Evolutionary conservation across 2,113 vertebrate species (phyloP).

Genomic region (Scalopus aquaticus): DNA sequence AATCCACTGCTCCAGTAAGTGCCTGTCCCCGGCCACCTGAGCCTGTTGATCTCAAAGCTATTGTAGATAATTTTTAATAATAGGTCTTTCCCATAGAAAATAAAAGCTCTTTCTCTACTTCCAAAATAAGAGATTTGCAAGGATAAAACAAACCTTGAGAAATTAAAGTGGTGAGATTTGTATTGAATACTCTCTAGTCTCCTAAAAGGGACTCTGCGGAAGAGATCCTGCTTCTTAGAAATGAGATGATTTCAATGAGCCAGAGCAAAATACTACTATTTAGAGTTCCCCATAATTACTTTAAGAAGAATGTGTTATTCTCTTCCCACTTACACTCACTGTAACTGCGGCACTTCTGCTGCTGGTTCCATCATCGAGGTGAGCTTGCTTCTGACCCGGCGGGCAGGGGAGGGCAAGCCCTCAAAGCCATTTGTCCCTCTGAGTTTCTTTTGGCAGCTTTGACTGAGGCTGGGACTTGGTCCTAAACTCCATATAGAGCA

Average conservation of each 20-base stretch:
- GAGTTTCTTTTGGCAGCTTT: background rate
- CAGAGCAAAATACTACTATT: background rate
- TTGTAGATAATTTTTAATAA: background rate
- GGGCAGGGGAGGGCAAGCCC: too few species aligned
- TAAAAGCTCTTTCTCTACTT: background rate
- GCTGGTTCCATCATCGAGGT: background rate
- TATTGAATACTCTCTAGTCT: background rate
- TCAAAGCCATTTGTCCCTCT: background rate
- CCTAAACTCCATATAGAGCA: background rate
- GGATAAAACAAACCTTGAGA: background rate
- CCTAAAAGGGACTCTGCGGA: background rate
- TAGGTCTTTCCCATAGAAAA: background rate
- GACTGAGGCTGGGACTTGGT: background rate
- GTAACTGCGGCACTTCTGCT: background rate
- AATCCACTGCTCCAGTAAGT: background rate
- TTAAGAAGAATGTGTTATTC: background rate
- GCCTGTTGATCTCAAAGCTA: background rate
- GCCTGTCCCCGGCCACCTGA: background rate
- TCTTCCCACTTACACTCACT: background rate
- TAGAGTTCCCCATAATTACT: background rate
- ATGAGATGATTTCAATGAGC: background rate
- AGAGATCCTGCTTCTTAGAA: background rate
- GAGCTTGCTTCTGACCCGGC: background rate
- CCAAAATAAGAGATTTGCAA: conserved; percentile 32
- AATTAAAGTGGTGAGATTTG: background rate